Evolutionary conservation across 2,888 invertebrate genomes (phyloP), one percentile per base, ranked within the genome.

Genomic region (Lycophotia porphyrea): DNA sequence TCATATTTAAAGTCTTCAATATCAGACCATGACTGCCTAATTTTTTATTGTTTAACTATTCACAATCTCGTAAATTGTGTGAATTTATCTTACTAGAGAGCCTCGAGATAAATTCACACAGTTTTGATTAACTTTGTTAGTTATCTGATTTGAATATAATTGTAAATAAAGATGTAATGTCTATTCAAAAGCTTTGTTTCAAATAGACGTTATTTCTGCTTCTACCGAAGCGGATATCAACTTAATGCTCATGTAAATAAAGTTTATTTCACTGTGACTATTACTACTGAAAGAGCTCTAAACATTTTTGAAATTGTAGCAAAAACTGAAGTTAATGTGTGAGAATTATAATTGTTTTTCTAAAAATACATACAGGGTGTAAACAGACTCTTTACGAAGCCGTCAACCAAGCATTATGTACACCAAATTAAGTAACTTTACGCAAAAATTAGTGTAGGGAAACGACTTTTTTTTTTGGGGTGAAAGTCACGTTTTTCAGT

Each of bases 71-170:
- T 60, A 21, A 31, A 31, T 21, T 31, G 21, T 34, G 31, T 34
- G 34, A 60, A 60, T 60, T 21, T 34, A 60, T 34, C 11, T 60
- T 21, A 60, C 21, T 9, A 9, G 21, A 2, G 58, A 0, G 8
- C 39, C 63, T 63, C 18, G 3, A 63, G 39, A 63, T 24, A 63
- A 27, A 39, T 63, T 63, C 39, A 63, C 39, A 63, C 39, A 18
- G 13, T 27, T 63, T 63, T 63, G 39, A 63, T 4, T 39, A n/a
- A 18, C 8, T 27, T 39, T 39, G 15, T 15, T 63, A 63, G n/a
- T n/a, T 39, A 39, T 63, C 63, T 63, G 63, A 39, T 63, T 63
- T 39, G 13, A 63, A 27, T n/a, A 39, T 39, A 63, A 39, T 39
- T 63, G 7, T 15, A 39, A 39, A 18, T n/a, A 4, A 63, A 39